A percentile compares a stretch with the other conserved stretches of the same genome.
Conservation (phyloP, 2,797 vertebrate genomes). For the Sorex maritimensis region DNA sequence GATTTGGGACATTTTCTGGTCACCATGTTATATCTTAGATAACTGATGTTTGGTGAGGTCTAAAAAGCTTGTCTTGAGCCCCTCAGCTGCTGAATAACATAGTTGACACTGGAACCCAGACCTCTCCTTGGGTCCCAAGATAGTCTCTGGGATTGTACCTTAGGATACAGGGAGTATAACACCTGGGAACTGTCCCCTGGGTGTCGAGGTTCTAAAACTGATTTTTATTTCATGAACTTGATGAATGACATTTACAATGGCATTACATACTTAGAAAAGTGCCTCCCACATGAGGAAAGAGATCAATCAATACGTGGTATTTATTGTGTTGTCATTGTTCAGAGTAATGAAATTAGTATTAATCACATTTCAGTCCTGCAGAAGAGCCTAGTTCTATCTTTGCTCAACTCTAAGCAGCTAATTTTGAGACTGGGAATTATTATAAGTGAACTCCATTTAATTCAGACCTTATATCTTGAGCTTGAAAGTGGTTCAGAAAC, state of each 20-base stretch:
- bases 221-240: constrained; percentile 45
- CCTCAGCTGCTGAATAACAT: not conserved
- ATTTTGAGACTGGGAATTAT: not conserved
- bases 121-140: not conserved
- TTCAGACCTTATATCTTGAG: not conserved
- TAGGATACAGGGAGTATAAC: not conserved
- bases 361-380: not conserved
- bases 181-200: not conserved
- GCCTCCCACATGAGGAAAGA: not conserved
- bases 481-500: constrained; percentile 36
- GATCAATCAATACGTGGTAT: not conserved
- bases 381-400: not conserved
- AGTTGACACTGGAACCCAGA: not conserved
- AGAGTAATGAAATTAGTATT: not conserved
- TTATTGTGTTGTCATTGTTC: not conserved
- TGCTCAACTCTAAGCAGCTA: constrained; percentile 4
- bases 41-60: constrained; percentile 33
- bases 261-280: not conserved
- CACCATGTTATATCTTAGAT: constrained; percentile 5
- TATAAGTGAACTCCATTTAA: not conserved
- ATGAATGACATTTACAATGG: constrained; percentile 4
- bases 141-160: not conserved
- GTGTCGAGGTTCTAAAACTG: constrained; percentile 25
- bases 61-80: not conserved
- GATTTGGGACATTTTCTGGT: not conserved